phyloP scores from a whole-genome alignment of 2,797 vertebrate genomes.

The Tangara arthus region DNA sequence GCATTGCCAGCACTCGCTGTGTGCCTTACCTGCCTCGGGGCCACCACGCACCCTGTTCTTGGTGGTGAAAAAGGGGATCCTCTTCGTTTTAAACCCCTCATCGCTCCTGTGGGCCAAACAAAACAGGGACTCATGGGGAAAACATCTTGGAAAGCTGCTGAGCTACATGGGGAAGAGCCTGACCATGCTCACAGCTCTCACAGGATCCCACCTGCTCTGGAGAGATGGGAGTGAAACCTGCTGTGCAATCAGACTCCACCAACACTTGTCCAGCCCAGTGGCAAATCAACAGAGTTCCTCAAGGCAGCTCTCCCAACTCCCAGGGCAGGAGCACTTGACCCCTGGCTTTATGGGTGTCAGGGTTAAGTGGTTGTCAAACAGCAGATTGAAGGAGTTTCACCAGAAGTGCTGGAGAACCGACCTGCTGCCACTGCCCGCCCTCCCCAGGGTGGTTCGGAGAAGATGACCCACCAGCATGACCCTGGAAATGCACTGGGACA shows the following conservation, averaged over 20 bases:
- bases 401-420: not conserved
- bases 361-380: constrained; percentile 42
- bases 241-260: not conserved
- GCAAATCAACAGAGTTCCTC: not conserved
- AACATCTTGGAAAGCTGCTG: not conserved
- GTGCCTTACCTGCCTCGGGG: constrained; percentile 83
- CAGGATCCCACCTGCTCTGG: not conserved
- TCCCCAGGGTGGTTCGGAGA: not conserved
- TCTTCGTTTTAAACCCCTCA: constrained; percentile 82
- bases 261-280: not conserved
- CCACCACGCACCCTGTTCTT: constrained; percentile 85
- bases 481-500: not conserved
- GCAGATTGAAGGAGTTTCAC: not conserved
- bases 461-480: not conserved
- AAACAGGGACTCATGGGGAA: not conserved
- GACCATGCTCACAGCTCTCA: not conserved
- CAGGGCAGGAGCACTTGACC: constrained; percentile 26
- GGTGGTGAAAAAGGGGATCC: constrained; percentile 86
- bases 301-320: not conserved
- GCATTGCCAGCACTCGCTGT: accelerated
- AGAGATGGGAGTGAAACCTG: not conserved
- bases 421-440: not conserved
- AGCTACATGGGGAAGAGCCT: accelerated
- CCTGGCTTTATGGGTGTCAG: not conserved
- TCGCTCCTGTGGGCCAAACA: constrained; percentile 75